A percentile compares a stretch with the other conserved stretches of the same genome.
Conservation (phyloP, 2,888 invertebrate species). For the Stenoptilia bipunctidactyla region DNA sequence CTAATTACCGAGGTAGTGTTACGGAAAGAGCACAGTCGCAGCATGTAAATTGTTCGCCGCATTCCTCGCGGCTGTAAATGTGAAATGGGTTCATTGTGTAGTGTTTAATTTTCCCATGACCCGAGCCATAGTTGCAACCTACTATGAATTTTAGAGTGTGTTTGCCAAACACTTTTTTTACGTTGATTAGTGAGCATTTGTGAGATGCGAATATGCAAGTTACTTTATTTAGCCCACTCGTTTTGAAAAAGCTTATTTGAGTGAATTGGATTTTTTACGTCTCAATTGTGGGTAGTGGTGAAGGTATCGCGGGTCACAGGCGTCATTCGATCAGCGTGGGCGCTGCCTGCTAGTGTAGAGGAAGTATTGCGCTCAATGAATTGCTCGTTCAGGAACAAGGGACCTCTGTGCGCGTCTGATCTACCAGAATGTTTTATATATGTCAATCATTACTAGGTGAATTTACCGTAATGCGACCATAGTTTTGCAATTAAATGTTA, state of each 20-base stretch:
- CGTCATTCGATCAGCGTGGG: neutral
- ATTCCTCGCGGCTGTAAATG: conserved; percentile 12
- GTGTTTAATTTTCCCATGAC: conserved; percentile 38
- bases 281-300: neutral
- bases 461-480: no score
- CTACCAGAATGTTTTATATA: no score
- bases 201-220: neutral
- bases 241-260: neutral
- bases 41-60: conserved; percentile 15
- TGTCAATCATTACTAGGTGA: no score
- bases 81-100: conserved; percentile 23
- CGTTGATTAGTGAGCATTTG: neutral
- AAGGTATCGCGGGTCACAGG: neutral
- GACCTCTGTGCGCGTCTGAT: neutral
- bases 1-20: neutral
- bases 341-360: neutral
- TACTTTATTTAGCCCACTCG: neutral
- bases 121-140: conserved; percentile 9
- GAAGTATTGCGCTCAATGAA: no score
- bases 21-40: neutral
- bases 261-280: neutral
- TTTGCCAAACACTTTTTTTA: neutral
- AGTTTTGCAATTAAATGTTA: no score
- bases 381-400: neutral
- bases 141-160: neutral